A percentile compares a stretch with the other conserved stretches of the same genome.
phyloP scores from a whole-genome alignment of 2,113 vertebrate genomes.

The Pycnonotus jocosus region DNA sequence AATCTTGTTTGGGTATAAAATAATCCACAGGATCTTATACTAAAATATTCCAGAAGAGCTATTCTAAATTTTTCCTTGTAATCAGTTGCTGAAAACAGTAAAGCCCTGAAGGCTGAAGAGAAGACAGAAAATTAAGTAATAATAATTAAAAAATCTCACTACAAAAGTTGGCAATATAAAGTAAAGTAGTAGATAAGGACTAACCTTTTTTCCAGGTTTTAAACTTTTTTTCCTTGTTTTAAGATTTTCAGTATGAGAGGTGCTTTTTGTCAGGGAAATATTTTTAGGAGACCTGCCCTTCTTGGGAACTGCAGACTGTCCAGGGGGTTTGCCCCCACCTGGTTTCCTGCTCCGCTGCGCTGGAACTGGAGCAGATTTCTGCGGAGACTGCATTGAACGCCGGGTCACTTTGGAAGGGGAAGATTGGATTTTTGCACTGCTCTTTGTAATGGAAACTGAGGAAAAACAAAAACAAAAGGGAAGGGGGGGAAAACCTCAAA shows the following conservation, averaged over 20 bases:
- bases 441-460: constrained; percentile 82
- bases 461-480: constrained; percentile 53
- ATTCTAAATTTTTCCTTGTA: background rate
- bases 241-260: constrained; percentile 66
- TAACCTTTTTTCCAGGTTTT: constrained; percentile 91
- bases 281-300: constrained; percentile 77
- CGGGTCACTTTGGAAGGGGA: constrained; percentile 81
- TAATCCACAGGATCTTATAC: background rate
- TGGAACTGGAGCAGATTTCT: constrained; percentile 79
- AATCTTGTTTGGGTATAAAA: constrained; percentile 8
- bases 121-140: constrained; percentile 19
- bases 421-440: constrained; percentile 70
- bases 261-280: constrained; percentile 55
- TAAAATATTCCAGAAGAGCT: background rate
- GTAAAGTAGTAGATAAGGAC: constrained; percentile 50
- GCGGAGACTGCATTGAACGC: constrained; percentile 82
- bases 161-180: constrained; percentile 30
- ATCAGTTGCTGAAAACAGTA: background rate
- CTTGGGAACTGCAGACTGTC: constrained; percentile 67
- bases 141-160: background rate
- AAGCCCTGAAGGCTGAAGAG: constrained; percentile 45
- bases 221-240: constrained; percentile 82
- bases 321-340: constrained; percentile 78
- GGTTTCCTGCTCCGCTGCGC: constrained; percentile 79
- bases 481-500: constrained; percentile 61